Evolutionary conservation across 1,140 invertebrate species (phyloP), one percentile per base, ranked within the genome.

Genomic region (Manduca sexta): DNA sequence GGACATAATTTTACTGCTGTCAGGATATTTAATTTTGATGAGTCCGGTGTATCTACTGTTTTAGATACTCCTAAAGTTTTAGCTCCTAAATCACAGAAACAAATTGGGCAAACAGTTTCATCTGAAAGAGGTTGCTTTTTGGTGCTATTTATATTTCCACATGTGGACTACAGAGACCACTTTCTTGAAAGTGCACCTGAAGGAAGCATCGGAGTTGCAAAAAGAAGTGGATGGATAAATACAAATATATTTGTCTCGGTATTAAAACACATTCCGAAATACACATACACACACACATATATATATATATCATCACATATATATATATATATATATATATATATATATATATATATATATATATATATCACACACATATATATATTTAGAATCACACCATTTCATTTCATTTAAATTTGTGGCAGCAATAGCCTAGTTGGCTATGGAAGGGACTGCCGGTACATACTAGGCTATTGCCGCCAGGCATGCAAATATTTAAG

Each of bases 161-260:
- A 74, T 2, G 59, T 71, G 5, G 59, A 69, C 34, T 71, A 40
- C 14, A 70, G 75, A 21, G 65, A 84, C 13, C 59, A 76, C 29
- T 80, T 88, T 29, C 46, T 84, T 13, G 60, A 63, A 44, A 74
- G 74, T 61, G 76, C 70, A n/a, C 83, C 86, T 14, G 21, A 63
- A 45, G 86, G 86, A 45, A 64, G 61, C 34, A 45, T 73, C 11
- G 86, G 78, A 39, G 51, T 58, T 21, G 75, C 82, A 3, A 70
- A 77, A 58, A 57, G 30, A 37, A 77, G 59, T 64, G 87, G 86
- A 1, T 88, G 87, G 84, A 87, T 88, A 72, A 82, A 26, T 26
- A 5, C 21, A 3, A 8, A 8, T 26, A 26, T 26, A 26, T 26
- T 54, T 13, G n/a, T 31, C 1, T 3, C 4, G 21, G 21, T 26